These are phyloP conservation scores for Aurelia aurita complex sp. Pacific DNA, from an alignment of 30 jellyfish, hydroid and myxozoan genomes.

Conservation along the genomic window DNA sequence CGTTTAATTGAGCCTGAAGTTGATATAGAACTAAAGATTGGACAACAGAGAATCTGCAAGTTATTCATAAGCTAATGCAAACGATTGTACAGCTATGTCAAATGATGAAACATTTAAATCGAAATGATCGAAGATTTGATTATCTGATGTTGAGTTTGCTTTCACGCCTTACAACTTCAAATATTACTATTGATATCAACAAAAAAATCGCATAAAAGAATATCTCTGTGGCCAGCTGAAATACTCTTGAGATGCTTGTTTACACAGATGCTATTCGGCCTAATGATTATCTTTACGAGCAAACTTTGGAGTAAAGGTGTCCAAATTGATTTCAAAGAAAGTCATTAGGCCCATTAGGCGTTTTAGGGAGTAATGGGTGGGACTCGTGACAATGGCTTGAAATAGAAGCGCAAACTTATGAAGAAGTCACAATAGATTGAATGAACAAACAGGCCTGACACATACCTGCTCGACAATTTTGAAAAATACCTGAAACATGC, in stretches of 20 bases:
- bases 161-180: conserved; percentile 6
- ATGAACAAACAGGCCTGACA: too few species aligned
- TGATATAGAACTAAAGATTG: too few species aligned
- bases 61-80: conserved; percentile 6
- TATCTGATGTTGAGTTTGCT: conserved; percentile 9
- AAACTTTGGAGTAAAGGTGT: conserved; percentile 5
- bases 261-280: conserved; percentile 42
- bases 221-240: conserved; percentile 38
- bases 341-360: too few species aligned
- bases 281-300: conserved; percentile 1
- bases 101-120: conserved; percentile 13
- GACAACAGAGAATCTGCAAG: conserved; percentile 3
- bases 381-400: too few species aligned
- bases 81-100: conserved; percentile 62
- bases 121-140: conserved; percentile 39
- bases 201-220: background rate
- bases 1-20: too few species aligned
- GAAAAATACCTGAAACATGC: too few species aligned
- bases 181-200: conserved; percentile 4
- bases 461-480: too few species aligned
- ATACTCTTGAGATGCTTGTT: conserved; percentile 7
- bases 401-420: too few species aligned
- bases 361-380: too few species aligned
- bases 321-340: conserved; percentile 17
- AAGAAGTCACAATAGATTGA: too few species aligned